phyloP scores from a whole-genome alignment of 2,797 vertebrate species.

The Trichosurus vulpecula region DNA sequence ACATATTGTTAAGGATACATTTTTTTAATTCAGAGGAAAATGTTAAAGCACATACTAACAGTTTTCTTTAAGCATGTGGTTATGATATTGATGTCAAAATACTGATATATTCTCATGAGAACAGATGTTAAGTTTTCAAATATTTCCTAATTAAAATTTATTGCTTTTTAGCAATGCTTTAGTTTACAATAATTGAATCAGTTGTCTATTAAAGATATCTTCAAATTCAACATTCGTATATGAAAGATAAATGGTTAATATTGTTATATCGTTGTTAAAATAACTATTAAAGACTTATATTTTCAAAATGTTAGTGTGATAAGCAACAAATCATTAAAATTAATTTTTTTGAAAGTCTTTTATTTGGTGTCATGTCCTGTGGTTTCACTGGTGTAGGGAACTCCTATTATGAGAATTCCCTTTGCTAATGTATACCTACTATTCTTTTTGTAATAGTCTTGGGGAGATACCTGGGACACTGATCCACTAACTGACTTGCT shows the following conservation, averaged over 20 bases:
- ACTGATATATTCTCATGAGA: slow-evolving; percentile 73
- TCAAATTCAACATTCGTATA: neutral
- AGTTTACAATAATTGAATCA: slow-evolving; percentile 75
- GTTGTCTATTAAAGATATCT: slow-evolving; percentile 52
- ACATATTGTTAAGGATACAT: slow-evolving; percentile 28
- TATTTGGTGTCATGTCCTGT: neutral
- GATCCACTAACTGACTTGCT: neutral
- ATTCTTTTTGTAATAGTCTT: neutral
- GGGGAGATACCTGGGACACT: neutral
- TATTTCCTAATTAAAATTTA: slow-evolving; percentile 80
- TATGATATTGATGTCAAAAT: slow-evolving; percentile 80
- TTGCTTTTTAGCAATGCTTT: slow-evolving; percentile 78
- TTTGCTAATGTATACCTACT: neutral
- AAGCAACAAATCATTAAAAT: neutral
- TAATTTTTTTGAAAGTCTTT: neutral
- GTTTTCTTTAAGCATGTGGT: slow-evolving; percentile 53
- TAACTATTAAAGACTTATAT: neutral
- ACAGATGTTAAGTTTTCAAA: slow-evolving; percentile 80
- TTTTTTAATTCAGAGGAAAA: slow-evolving; percentile 30
- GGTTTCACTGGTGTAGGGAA: neutral
- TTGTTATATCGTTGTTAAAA: slow-evolving; percentile 19
- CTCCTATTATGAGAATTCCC: neutral
- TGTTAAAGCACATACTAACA: neutral
- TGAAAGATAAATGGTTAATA: slow-evolving; percentile 22
- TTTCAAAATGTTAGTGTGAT: neutral